These are phyloP conservation scores for Nysson spinosus DNA, from an alignment of 2,888 invertebrate genomes.

Conservation along the genomic window DNA sequence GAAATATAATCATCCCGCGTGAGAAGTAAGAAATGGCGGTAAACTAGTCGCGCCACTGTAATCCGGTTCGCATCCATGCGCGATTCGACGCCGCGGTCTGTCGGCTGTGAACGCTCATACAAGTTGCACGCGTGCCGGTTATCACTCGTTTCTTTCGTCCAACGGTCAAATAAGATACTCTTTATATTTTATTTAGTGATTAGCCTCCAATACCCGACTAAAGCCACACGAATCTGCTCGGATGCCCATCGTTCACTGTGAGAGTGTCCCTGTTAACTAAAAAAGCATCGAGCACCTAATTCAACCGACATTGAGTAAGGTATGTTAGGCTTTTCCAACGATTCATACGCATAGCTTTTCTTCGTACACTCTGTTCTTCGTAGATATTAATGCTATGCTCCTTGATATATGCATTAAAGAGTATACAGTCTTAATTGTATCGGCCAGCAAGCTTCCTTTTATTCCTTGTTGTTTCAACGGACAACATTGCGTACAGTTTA, in stretches of 20 bases:
- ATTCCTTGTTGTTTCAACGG: constrained; percentile 3
- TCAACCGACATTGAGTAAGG: constrained; percentile 17
- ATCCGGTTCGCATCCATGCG: constrained; percentile 33
- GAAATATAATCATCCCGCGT: constrained; percentile 34
- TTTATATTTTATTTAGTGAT: no score
- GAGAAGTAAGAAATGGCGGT: constrained; percentile 38
- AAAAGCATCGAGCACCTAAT: constrained; percentile 20
- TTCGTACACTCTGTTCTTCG: no score
- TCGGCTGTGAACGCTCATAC: constrained; percentile 40
- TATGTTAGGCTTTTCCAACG: no score
- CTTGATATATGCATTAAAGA: no score
- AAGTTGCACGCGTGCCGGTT: constrained; percentile 48
- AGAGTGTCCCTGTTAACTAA: constrained; percentile 22
- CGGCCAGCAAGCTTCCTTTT: constrained; percentile 10
- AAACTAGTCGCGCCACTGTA: constrained; percentile 20
- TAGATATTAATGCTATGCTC: no score
- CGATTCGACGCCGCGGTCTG: constrained; percentile 18
- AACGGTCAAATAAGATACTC: constrained; percentile 43
- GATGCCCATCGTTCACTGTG: neutral
- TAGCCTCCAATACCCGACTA: no score
- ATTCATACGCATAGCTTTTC: no score
- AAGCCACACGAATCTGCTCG: neutral
- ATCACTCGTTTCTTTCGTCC: constrained; percentile 46
- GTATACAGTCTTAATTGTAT: neutral
- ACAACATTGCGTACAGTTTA: constrained; percentile 15